Evolutionary conservation across 1,140 invertebrate species (phyloP).

Genomic region (Orius insidiosus): DNA sequence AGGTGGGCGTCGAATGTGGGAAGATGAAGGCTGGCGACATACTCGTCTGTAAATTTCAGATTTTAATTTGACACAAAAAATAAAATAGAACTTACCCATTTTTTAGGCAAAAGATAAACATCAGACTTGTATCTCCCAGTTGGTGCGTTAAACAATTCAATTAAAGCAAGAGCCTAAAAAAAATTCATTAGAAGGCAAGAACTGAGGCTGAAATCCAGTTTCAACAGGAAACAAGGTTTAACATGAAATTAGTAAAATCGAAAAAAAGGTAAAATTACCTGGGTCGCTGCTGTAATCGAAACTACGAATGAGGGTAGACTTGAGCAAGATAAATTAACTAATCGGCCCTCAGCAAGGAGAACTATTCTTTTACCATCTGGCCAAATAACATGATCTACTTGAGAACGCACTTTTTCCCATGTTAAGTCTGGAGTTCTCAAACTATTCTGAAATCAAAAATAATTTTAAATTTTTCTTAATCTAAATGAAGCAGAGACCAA

Average conservation of each 20-base stretch:
- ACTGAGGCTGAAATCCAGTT: background rate
- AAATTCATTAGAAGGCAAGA: background rate
- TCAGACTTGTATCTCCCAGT: constrained; percentile 87
- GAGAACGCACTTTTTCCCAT: constrained; percentile 93
- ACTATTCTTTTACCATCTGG: constrained; percentile 83
- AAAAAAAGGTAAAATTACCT: constrained; percentile 29
- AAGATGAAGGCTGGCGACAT: constrained; percentile 88
- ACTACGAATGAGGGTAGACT: constrained; percentile 95
- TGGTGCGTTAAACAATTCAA: constrained; percentile 93
- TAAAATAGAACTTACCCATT: constrained; percentile 54
- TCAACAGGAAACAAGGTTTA: background rate
- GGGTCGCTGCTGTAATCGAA: constrained; percentile 85
- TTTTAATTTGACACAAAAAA: background rate
- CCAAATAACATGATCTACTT: constrained; percentile 96
- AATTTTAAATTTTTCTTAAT: background rate
- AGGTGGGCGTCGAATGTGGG: constrained; percentile 93
- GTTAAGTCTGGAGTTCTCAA: constrained; percentile 82
- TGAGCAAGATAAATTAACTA: constrained; percentile 92
- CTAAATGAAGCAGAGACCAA: constrained; percentile 2
- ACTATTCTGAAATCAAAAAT: constrained; percentile 50
- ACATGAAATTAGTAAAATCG: background rate
- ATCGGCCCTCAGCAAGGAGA: constrained; percentile 80
- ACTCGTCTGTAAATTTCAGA: constrained; percentile 59
- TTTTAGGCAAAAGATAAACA: constrained; percentile 93
- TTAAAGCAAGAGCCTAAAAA: constrained; percentile 66